Evolutionary conservation across 2,113 vertebrate genomes (phyloP), one percentile per base, ranked within the genome.

Genomic region (Brachionichthys hirsutus): DNA sequence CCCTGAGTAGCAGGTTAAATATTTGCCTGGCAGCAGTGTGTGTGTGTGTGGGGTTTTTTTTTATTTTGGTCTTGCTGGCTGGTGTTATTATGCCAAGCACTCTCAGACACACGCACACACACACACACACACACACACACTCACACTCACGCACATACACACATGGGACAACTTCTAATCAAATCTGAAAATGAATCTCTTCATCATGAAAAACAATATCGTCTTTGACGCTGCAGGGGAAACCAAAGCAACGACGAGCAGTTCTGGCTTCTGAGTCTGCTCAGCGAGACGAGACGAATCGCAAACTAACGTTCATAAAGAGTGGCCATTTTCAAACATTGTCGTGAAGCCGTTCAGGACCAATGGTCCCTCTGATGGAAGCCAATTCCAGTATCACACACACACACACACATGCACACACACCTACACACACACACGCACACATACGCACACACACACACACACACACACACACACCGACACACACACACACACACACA

Each of bases 1-100:
- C 75, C 50, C 19, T 38, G 44, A 60, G 56, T 9, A 57, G 54
- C 20, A 66, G 45, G n/a, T 77, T 63, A 58, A 85, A 82, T 75
- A 80, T 81, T 82, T 76, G 13, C 45, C 45, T 55, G 53, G 60
- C 70, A 62, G 65, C 2, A 38, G 15, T 14, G 53, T 49, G 52
- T 73, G 65, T 70, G 42, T 14, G 44, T 45, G n/a, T n/a, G n/a
- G n/a, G n/a, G n/a, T n/a, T n/a, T n/a, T n/a, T 30, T 45, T 65
- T 60, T 17, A 58, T 62, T 49, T 66, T 34, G 13, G 53, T 53
- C 4, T 20, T 11, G 59, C 19, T 67, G 43, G 48, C 54, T 56
- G 41, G 43, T 48, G 53, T 63, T 54, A 4, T 19, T 15, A 70
- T 72, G 54, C 53, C 17, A 62, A 34, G 71, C 57, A 7, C 12